phyloP scores from a whole-genome alignment of 2,888 invertebrate genomes.

The Caenorhabditis sp. region DNA sequence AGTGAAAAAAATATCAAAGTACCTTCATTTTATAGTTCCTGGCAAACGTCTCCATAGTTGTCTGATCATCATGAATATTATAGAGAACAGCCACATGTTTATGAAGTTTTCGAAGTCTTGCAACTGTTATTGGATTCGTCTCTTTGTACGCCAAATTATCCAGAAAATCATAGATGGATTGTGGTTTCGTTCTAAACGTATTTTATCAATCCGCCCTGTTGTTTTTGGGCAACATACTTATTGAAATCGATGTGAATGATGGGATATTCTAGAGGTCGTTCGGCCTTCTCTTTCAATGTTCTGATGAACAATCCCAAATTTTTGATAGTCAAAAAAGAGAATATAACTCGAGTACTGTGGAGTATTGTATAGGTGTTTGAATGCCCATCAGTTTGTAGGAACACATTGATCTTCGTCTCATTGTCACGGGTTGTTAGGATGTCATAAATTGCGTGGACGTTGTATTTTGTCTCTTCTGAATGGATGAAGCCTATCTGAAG shows the following conservation, averaged over 20 bases:
- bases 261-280: slow-evolving; percentile 27
- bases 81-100: slow-evolving; percentile 18
- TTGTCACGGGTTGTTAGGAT: slow-evolving; percentile 7
- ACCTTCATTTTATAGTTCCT: slow-evolving; percentile 17
- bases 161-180: slow-evolving; percentile 19
- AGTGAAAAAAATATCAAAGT: no score
- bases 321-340: slow-evolving; percentile 28
- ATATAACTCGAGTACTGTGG: slow-evolving; percentile 26
- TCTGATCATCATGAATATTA: slow-evolving; percentile 28
- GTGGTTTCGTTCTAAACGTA: slow-evolving; percentile 9
- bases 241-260: slow-evolving; percentile 30
- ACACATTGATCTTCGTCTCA: slow-evolving; percentile 22
- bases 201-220: neutral
- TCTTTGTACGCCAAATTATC: slow-evolving; percentile 18
- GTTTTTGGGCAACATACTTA: slow-evolving; percentile 3
- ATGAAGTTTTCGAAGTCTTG: slow-evolving; percentile 23
- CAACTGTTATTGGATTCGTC: slow-evolving; percentile 19
- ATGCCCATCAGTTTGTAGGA: slow-evolving; percentile 31
- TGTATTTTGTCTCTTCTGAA: slow-evolving; percentile 34
- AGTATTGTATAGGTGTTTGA: slow-evolving; percentile 24
- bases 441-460: slow-evolving; percentile 32
- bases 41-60: slow-evolving; percentile 17
- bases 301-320: slow-evolving; percentile 23
- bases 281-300: slow-evolving; percentile 29
- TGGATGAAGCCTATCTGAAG: slow-evolving; percentile 39